Evolutionary conservation across 2,888 invertebrate genomes (phyloP).

Genomic region (Crematogaster levior): DNA sequence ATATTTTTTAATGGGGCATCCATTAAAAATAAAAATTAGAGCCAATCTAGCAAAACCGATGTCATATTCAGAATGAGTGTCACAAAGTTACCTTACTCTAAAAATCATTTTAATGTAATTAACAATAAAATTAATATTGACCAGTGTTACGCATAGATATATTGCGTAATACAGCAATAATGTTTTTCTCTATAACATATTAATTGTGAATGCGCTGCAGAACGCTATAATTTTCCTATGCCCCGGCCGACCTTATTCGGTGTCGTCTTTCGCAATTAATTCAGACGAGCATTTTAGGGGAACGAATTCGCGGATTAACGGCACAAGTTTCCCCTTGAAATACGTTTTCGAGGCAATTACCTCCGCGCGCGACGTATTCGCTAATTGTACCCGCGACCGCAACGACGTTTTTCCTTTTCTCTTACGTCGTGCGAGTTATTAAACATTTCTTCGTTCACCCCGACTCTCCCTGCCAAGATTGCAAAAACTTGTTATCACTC

Average conservation of each 20-base stretch:
- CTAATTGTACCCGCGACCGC: constrained; percentile 42
- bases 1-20: no score
- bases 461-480: not conserved
- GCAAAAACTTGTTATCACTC: constrained; percentile 50
- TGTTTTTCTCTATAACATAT: not conserved
- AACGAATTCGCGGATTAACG: constrained; percentile 43
- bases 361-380: constrained; percentile 38
- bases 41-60: no score
- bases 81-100: no score
- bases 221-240: constrained; percentile 14
- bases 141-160: no score
- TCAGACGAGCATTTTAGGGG: constrained; percentile 35
- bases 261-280: constrained; percentile 49
- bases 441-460: constrained; percentile 14
- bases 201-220: constrained; percentile 12
- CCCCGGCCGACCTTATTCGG: constrained; percentile 16
- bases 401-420: constrained; percentile 24
- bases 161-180: not conserved
- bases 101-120: no score
- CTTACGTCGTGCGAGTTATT: constrained; percentile 35
- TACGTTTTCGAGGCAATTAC: constrained; percentile 43
- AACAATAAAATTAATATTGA: no score
- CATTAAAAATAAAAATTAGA: no score
- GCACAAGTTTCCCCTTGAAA: constrained; percentile 37
- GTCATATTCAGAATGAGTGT: no score